Base-by-base conservation (phyloP, 2,113 vertebrate species). In the Pollimyrus isidori region DNA sequence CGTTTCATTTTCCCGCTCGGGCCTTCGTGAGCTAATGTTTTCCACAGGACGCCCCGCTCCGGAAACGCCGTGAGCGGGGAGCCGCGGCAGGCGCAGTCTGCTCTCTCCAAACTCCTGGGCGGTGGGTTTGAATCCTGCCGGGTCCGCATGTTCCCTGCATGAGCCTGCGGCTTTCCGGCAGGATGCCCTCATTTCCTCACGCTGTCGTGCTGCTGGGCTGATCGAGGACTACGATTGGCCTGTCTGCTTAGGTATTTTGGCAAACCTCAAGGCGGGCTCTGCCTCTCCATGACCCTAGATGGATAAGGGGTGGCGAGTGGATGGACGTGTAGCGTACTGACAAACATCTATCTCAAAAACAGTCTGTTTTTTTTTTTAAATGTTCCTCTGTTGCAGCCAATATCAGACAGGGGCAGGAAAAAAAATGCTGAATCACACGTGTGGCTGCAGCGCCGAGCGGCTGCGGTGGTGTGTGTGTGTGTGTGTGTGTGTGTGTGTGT, bases 401-500 rank as follows among this genome's bases (percentile, higher is more conserved):
- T 80, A 42, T 42, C 42, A 46, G 4, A 21, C 39, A 82, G 23
- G 21, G 21, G 42, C 19, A 10, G 7, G 7, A 35, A 52, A 3
- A 3, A 50, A 42, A 83, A 58, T 10, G 26, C 50, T 45, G 15
- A 39, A 35, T 56, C 30, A 87, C 30, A 42, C 11, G 35, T 58
- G 30, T 92, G 91, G 92, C 89, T 69, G 2, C 30, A 84, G 50
- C 2, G 0, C 4, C 6, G 26, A 42, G 35, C 2, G 9, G 3
- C 52, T n/a, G 21, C 93, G 94, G 92, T 94, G 93, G 42, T 42
- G 42, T 42, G 42, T 91, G 93, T 93, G 93, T 92, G 46, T 92
- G 93, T 92, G 93, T 93, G 93, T 92, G 46, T 92, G 93, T 92
- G 93, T 93, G 93, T 92, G 91, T 92, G 91, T 92, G 92, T 91